Percentiles rank a stretch among this genome's conserved stretches.
Conservation (phyloP, 64 coral and sea anemone genomes). For the Actinia tenebrosa region DNA sequence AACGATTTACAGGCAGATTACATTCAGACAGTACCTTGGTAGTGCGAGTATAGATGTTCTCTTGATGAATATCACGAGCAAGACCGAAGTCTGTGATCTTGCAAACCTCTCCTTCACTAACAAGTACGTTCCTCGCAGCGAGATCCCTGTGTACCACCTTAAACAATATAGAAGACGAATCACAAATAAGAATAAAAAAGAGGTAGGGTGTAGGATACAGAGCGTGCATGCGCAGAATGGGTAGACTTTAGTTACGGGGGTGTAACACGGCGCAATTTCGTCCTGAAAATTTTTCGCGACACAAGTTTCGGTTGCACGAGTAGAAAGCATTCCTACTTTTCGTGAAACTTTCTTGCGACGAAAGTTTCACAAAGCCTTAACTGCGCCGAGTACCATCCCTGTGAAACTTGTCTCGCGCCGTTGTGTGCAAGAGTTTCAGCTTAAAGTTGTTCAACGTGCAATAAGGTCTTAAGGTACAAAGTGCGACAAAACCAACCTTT, state of each 20-base stretch:
- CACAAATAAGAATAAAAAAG: background rate
- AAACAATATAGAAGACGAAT: background rate
- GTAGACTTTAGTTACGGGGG: too few species aligned
- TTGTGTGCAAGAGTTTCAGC: too few species aligned
- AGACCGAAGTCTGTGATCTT: slow-evolving; percentile 65
- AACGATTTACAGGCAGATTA: too few species aligned
- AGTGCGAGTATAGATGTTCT: slow-evolving; percentile 46
- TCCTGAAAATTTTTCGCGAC: too few species aligned
- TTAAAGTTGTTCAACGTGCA: background rate
- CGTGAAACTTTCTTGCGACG: too few species aligned
- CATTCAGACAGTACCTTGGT: slow-evolving; percentile 7
- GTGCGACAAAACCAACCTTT: slow-evolving; percentile 36
- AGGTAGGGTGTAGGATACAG: too few species aligned
- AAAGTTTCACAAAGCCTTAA: too few species aligned
- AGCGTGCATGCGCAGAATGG: too few species aligned
- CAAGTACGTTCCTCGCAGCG: slow-evolving; percentile 55
- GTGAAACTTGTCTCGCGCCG: too few species aligned
- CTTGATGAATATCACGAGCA: slow-evolving; percentile 34
- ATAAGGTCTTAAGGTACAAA: background rate
- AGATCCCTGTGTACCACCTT: slow-evolving; percentile 57
- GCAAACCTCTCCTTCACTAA: slow-evolving; percentile 39
- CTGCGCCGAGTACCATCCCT: too few species aligned
- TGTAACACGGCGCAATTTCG: background rate
- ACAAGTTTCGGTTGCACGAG: too few species aligned
- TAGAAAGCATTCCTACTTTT: too few species aligned